Conservation (phyloP, 2,888 invertebrate species). For the Prosapia bicincta region DNA sequence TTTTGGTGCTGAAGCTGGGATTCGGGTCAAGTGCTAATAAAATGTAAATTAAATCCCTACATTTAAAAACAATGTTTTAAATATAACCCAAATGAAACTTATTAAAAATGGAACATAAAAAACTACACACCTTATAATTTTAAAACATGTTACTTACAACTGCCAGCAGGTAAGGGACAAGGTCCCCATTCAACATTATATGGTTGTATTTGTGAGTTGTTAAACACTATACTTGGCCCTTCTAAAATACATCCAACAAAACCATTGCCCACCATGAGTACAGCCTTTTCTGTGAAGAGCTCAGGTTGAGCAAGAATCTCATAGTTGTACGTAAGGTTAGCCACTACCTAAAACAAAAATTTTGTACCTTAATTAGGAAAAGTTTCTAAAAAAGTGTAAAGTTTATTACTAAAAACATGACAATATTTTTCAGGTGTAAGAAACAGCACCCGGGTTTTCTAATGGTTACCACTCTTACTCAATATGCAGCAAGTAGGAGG, state of each 20-base stretch:
- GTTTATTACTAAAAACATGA: too few relatives aligned
- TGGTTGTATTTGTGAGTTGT: conserved; percentile 55
- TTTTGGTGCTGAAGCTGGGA: too few relatives aligned
- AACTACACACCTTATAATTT: too few relatives aligned
- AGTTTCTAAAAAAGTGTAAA: not conserved
- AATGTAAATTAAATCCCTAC: too few relatives aligned
- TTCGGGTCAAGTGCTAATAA: too few relatives aligned
- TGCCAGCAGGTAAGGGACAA: conserved; percentile 61
- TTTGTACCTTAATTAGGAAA: conserved; percentile 8
- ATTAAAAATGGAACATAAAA: too few relatives aligned
- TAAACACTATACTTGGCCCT: conserved; percentile 82
- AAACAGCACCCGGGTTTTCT: too few relatives aligned
- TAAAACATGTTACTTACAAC: not conserved
- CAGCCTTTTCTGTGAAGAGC: conserved; percentile 47
- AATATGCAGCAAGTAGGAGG: too few relatives aligned
- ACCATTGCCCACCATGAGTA: conserved; percentile 72
- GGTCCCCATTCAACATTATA: conserved; percentile 69
- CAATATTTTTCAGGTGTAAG: too few relatives aligned
- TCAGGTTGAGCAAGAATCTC: conserved; percentile 61
- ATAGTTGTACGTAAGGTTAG: conserved; percentile 74
- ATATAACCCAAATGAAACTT: too few relatives aligned
- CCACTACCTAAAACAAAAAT: conserved; percentile 56
- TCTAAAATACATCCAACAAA: conserved; percentile 82
- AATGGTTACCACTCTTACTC: too few relatives aligned
- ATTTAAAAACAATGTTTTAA: too few relatives aligned